Evolutionary conservation across 2,113 vertebrate species (phyloP), one percentile per base, ranked within the genome.

Genomic region (Otocyon megalotis): DNA sequence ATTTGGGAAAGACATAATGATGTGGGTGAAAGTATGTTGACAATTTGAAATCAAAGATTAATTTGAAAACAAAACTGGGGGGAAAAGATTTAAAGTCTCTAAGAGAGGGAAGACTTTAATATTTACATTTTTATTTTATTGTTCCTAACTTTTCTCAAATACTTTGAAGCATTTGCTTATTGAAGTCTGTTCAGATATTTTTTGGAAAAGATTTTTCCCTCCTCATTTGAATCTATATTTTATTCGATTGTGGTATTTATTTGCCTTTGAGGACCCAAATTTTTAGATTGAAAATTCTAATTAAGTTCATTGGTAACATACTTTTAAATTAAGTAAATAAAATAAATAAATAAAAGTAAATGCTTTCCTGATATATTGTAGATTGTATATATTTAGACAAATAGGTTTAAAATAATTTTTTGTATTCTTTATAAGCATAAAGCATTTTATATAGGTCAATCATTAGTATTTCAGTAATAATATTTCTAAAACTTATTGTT

Each of bases 201-300:
- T 63, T 60, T 92, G 7, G 60, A 79, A 97, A 85, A 15, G 13
- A 2, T 20, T 82, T 54, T n/a, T 30, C 8, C 28, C 2, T 5
- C 12, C 3, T 56, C 10, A 72, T 14, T 81, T 17, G 83, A 37
- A 84, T 90, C 67, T 89, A 12, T 30, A 69, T 89, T 95, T 77
- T 92, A 93, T 67, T 94, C 53, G 32, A 35, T 87, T 83, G 58
- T 80, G 8, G 8, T 79, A 86, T 67, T 88, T 30, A 30, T 77
- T 81, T 92, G 93, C 28, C 32, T 86, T 79, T 96, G 50, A 94
- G 84, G 56, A 35, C 6, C 19, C 58, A 67, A 19, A 65, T 60
- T 81, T 95, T 93, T 95, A 89, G 65, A 71, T 62, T 82, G 53
- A 82, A 95, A 93, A 26, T 88, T 96, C 35, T 90, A 90, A 86